These are phyloP conservation scores for Drosophila atripex DNA, from an alignment of 2,888 invertebrate species.

Conservation along the genomic window DNA sequence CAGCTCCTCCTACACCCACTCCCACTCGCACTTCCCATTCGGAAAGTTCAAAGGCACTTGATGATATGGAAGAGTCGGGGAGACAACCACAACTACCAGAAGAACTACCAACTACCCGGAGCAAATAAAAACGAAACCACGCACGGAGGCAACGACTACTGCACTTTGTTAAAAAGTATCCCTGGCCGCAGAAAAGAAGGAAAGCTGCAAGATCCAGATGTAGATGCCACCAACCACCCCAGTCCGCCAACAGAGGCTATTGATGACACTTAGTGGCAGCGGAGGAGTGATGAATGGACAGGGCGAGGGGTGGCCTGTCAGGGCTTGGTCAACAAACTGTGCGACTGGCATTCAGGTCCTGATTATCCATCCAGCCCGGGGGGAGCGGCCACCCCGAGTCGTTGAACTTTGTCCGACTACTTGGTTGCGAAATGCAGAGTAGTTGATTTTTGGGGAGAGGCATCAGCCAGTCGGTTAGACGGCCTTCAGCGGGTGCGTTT, in stretches of 20 bases:
- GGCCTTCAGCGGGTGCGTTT: constrained; percentile 7
- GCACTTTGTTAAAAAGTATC: not conserved
- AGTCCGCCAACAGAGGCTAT: no score
- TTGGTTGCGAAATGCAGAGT: constrained; percentile 2
- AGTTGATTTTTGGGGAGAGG: not conserved
- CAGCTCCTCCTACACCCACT: not conserved
- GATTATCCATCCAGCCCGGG: constrained; percentile 9
- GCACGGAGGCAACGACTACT: not conserved
- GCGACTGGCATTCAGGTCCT: constrained; percentile 7
- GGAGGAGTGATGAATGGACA: constrained; percentile 28
- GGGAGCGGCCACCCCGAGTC: constrained; percentile 9
- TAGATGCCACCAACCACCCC: no score
- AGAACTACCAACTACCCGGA: not conserved
- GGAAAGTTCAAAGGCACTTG: constrained; percentile 15
- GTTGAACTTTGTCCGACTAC: constrained; percentile 5
- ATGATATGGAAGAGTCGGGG: not conserved
- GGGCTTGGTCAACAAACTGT: constrained; percentile 45
- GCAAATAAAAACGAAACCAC: constrained; percentile 4
- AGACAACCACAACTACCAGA: no score
- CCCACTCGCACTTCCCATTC: not conserved
- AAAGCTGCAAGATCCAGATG: not conserved
- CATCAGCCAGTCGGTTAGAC: no score
- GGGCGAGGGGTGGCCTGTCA: not conserved
- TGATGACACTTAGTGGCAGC: constrained; percentile 19
- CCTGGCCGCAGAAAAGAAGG: not conserved